Percentiles rank a stretch among this genome's conserved stretches.
These are phyloP conservation scores for Selenia dentaria DNA, from an alignment of 2,888 invertebrate species.

Conservation along the genomic window DNA sequence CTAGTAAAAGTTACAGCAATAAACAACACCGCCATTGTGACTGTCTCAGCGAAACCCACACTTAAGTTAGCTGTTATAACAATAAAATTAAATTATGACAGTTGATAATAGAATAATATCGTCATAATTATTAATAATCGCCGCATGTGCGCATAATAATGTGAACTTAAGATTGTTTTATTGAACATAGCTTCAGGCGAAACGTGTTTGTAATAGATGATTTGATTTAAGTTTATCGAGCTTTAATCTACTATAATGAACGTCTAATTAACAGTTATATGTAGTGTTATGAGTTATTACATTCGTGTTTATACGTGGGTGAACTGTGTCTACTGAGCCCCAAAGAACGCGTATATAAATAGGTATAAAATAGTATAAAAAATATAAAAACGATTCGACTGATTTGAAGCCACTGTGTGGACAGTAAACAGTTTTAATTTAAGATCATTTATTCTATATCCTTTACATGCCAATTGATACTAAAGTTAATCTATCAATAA, in stretches of 20 bases:
- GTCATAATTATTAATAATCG: constrained; percentile 29
- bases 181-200: constrained; percentile 8
- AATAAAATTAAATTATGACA: constrained; percentile 39
- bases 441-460: too few relatives aligned
- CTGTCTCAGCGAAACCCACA: constrained; percentile 24
- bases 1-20: constrained; percentile 1
- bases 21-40: constrained; percentile 9
- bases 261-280: not conserved
- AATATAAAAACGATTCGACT: too few relatives aligned
- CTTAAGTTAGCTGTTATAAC: constrained; percentile 15
- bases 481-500: too few relatives aligned
- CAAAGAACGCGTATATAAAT: too few relatives aligned
- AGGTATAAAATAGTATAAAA: too few relatives aligned
- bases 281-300: not conserved
- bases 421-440: too few relatives aligned
- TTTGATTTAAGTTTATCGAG: constrained; percentile 2
- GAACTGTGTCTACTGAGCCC: too few relatives aligned
- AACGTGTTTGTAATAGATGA: constrained; percentile 10
- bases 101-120: constrained; percentile 32
- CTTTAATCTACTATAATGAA: constrained; percentile 3
- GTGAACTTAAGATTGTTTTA: constrained; percentile 16
- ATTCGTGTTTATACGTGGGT: not conserved
- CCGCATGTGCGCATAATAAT: constrained; percentile 22
- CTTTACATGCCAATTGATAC: too few relatives aligned
- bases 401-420: too few relatives aligned